These are phyloP conservation scores for Mythimna vitellina DNA, from an alignment of 2,888 invertebrate species.

Conservation along the genomic window DNA sequence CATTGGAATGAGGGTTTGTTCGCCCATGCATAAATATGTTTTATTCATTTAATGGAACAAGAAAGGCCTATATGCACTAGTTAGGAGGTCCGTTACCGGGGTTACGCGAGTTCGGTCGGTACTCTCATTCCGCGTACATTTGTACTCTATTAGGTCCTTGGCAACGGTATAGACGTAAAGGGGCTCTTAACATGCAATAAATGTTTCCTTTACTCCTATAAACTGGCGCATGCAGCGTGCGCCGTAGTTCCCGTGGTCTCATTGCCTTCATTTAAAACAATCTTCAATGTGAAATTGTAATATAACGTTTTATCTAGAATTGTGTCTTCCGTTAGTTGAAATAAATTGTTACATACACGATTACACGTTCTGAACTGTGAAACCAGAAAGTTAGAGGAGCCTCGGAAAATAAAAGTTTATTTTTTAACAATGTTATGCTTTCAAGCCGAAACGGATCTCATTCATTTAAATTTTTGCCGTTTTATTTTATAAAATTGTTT, in stretches of 20 bases:
- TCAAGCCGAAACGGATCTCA: constrained; percentile 39
- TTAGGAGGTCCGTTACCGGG: constrained; percentile 57
- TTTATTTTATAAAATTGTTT: constrained; percentile 56
- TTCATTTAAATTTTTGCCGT: constrained; percentile 44
- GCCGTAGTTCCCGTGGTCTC: constrained; percentile 70
- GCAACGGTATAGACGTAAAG: constrained; percentile 83
- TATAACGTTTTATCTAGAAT: constrained; percentile 47
- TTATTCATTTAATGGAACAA: constrained; percentile 58
- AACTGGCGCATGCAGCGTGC: constrained; percentile 76
- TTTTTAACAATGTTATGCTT: constrained; percentile 49
- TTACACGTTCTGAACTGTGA: constrained; percentile 35
- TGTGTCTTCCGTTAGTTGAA: constrained; percentile 48
- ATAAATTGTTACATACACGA: constrained; percentile 48
- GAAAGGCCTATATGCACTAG: constrained; percentile 47
- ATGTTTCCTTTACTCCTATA: constrained; percentile 83
- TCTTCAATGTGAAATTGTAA: constrained; percentile 72
- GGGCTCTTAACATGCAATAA: constrained; percentile 85
- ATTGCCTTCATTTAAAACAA: constrained; percentile 83
- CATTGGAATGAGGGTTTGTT: constrained; percentile 64
- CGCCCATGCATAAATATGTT: constrained; percentile 52
- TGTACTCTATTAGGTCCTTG: constrained; percentile 78
- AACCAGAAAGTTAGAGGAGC: constrained; percentile 12
- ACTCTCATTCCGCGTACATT: constrained; percentile 65
- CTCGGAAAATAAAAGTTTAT: constrained; percentile 18
- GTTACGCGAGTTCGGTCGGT: constrained; percentile 56